A percentile compares a stretch with the other conserved stretches of the same genome.
Conservation (phyloP, 2,797 vertebrate genomes). For the Takifugu rubripes region DNA sequence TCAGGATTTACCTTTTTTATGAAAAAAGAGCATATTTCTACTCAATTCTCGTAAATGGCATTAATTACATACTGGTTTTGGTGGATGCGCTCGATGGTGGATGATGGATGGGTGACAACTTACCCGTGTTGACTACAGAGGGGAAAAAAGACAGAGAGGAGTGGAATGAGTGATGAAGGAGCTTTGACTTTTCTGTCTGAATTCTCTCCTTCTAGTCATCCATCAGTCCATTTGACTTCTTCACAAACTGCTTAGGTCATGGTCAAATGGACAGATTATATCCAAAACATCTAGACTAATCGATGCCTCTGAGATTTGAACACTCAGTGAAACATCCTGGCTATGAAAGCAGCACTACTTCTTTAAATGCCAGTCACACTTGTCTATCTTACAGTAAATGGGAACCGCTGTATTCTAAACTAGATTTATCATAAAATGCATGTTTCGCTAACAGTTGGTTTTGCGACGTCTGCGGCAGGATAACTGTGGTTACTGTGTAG, state of each 20-base stretch:
- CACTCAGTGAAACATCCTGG: too few species aligned
- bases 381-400: too few species aligned
- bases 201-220: too few species aligned
- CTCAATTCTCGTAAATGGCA: constrained; percentile 36
- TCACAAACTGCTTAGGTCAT: too few species aligned
- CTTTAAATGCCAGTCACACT: too few species aligned
- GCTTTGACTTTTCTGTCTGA: not conserved
- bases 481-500: too few species aligned
- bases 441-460: constrained; percentile 41
- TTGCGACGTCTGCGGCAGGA: constrained; percentile 23
- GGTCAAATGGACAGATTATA: too few species aligned
- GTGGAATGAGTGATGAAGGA: constrained; percentile 52
- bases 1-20: constrained; percentile 29
- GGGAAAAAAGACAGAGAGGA: constrained; percentile 78
- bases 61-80: constrained; percentile 70
- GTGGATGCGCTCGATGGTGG: constrained; percentile 84
- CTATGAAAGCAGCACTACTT: too few species aligned
- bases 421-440: constrained; percentile 45
- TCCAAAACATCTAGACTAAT: too few species aligned
- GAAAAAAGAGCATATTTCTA: constrained; percentile 13
- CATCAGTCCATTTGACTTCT: too few species aligned
- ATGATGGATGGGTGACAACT: constrained; percentile 86
- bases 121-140: constrained; percentile 91
- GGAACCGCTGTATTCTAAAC: constrained; percentile 1
- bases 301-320: too few species aligned